A percentile compares a stretch with the other conserved stretches of the same genome.
These are phyloP conservation scores for Fulica atra DNA, from an alignment of 2,113 vertebrate species.

Conservation along the genomic window DNA sequence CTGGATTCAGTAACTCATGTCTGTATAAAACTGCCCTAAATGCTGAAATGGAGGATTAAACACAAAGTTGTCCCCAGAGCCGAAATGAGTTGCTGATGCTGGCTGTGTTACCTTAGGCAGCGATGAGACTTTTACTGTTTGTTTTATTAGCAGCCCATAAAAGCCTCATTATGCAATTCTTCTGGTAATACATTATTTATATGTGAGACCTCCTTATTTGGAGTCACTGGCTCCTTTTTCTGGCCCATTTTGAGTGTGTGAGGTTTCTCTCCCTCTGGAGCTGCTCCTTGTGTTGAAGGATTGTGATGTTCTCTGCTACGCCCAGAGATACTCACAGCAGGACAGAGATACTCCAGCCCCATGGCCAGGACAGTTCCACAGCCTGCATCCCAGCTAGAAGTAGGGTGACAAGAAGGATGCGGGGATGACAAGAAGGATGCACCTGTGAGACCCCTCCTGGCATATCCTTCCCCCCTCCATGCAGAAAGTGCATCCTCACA, in stretches of 20 bases:
- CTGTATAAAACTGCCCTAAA: background rate
- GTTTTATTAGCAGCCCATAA: background rate
- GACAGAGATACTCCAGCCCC: background rate
- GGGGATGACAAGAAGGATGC: background rate
- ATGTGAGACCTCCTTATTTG: background rate
- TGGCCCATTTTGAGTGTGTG: fast-evolving
- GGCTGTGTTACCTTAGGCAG: background rate
- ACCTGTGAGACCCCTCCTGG: fast-evolving
- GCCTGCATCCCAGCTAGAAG: fast-evolving
- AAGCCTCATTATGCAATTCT: background rate
- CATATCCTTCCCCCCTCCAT: background rate
- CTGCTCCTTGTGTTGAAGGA: background rate
- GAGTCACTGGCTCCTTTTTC: background rate
- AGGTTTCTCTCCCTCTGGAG: background rate
- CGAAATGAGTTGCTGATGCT: background rate
- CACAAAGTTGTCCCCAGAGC: background rate
- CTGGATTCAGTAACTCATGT: background rate
- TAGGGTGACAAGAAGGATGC: background rate
- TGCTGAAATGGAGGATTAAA: background rate
- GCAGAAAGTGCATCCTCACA: background rate
- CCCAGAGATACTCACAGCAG: background rate
- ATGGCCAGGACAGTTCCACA: background rate
- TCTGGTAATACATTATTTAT: background rate
- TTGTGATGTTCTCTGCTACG: background rate
- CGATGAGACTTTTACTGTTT: background rate